These are phyloP conservation scores for Brachionus rubens DNA, from an alignment of 1,140 invertebrate species.

Conservation along the genomic window DNA sequence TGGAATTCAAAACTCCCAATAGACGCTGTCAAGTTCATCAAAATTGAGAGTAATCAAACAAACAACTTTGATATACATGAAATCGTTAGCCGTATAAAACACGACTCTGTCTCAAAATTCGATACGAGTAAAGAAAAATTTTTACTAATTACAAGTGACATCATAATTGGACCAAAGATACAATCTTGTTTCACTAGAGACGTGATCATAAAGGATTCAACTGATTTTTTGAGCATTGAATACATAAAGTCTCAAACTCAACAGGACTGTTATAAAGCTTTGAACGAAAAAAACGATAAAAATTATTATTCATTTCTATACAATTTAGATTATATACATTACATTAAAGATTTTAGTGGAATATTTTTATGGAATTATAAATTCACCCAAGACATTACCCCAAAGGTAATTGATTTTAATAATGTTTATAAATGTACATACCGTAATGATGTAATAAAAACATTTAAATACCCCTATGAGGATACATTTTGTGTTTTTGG, in stretches of 20 bases:
- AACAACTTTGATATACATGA: background rate
- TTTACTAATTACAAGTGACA: slow-evolving; percentile 19
- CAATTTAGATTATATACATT: slow-evolving; percentile 13
- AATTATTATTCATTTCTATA: slow-evolving; percentile 29
- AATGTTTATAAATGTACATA: slow-evolving; percentile 41
- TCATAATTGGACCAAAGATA: slow-evolving; percentile 35
- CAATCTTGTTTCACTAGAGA: slow-evolving; percentile 23
- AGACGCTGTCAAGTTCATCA: slow-evolving; percentile 15
- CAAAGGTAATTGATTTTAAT: background rate
- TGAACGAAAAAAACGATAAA: background rate
- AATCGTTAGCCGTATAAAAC: slow-evolving; percentile 1
- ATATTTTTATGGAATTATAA: slow-evolving; percentile 37
- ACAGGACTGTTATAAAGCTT: background rate
- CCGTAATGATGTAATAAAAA: background rate
- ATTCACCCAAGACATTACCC: background rate
- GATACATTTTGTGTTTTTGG: slow-evolving; percentile 27
- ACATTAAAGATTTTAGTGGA: slow-evolving; percentile 27
- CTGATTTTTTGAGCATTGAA: background rate
- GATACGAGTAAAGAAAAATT: slow-evolving; percentile 20
- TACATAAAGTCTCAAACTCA: background rate
- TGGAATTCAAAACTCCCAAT: slow-evolving; percentile 39
- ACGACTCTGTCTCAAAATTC: background rate
- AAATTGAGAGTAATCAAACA: background rate
- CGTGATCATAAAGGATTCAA: background rate
- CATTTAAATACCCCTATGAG: background rate